These are phyloP conservation scores for Galerucella calmariensis DNA, from an alignment of 2,888 invertebrate species.

Conservation along the genomic window DNA sequence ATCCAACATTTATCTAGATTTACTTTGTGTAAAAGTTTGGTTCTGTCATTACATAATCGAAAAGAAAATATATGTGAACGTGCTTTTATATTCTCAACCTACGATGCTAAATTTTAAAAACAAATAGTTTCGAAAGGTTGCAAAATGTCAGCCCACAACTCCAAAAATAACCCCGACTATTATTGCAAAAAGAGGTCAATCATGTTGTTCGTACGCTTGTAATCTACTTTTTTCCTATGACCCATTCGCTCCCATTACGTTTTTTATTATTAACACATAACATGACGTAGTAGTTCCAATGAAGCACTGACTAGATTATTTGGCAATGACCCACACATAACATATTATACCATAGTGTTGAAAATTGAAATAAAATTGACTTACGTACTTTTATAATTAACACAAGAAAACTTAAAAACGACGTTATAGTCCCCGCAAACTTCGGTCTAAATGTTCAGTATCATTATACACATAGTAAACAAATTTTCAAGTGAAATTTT, in stretches of 20 bases:
- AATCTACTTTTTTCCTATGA: constrained; percentile 9
- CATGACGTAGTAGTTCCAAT: background rate
- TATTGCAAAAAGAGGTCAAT: constrained; percentile 33
- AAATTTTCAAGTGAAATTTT: no score
- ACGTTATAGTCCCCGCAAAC: no score
- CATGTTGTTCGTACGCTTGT: constrained; percentile 8
- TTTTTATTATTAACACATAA: background rate
- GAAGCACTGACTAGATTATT: background rate
- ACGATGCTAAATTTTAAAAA: constrained; percentile 20
- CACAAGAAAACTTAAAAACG: no score
- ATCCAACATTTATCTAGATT: background rate
- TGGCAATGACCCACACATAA: background rate
- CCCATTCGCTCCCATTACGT: background rate
- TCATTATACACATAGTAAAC: no score
- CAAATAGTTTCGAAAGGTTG: constrained; percentile 23
- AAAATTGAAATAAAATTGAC: no score
- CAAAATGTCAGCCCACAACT: constrained; percentile 33
- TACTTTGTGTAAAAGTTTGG: background rate
- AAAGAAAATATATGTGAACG: constrained; percentile 1
- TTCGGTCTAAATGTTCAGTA: no score
- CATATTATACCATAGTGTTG: no score
- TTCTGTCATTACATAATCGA: background rate
- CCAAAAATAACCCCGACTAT: constrained; percentile 30
- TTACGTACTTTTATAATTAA: no score
- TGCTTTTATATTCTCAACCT: constrained; percentile 23